A percentile compares a stretch with the other conserved stretches of the same genome.
Evolutionary conservation across 1,140 invertebrate species (phyloP).

Genomic region (Lepidostoma basale): DNA sequence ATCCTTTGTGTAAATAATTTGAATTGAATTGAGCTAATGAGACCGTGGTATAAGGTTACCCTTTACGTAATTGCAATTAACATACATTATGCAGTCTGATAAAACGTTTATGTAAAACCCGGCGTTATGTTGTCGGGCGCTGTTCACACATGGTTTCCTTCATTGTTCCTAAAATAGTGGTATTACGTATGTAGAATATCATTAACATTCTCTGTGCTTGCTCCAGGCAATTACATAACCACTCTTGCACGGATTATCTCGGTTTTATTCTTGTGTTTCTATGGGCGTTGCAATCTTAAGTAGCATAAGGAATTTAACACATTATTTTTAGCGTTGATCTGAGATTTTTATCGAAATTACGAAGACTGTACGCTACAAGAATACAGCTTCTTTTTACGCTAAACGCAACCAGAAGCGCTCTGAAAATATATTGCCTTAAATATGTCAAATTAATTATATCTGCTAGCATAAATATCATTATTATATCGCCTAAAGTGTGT

Average conservation of each 20-base stretch:
- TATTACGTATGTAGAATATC: not conserved
- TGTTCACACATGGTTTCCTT: not conserved
- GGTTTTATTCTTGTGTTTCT: not conserved
- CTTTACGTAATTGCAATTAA: not conserved
- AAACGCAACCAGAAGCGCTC: too few relatives aligned
- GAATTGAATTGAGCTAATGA: too few relatives aligned
- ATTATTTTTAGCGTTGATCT: not conserved
- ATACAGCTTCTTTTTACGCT: too few relatives aligned
- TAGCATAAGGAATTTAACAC: not conserved
- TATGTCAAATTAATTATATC: too few relatives aligned
- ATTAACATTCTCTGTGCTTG: conserved; percentile 8
- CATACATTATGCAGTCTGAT: not conserved
- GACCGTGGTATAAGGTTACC: too few relatives aligned
- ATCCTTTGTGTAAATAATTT: too few relatives aligned
- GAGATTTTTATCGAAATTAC: not conserved
- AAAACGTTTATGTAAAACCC: not conserved
- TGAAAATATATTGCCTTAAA: too few relatives aligned
- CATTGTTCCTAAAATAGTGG: not conserved
- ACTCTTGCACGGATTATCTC: not conserved
- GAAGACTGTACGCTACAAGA: too few relatives aligned
- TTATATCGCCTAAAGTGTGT: too few relatives aligned
- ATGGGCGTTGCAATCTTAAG: not conserved
- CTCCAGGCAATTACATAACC: conserved; percentile 1
- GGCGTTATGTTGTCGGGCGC: not conserved
- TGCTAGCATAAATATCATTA: too few relatives aligned